Evolutionary conservation across 2,888 invertebrate genomes (phyloP).

Genomic region (Drosophila tripunctata): DNA sequence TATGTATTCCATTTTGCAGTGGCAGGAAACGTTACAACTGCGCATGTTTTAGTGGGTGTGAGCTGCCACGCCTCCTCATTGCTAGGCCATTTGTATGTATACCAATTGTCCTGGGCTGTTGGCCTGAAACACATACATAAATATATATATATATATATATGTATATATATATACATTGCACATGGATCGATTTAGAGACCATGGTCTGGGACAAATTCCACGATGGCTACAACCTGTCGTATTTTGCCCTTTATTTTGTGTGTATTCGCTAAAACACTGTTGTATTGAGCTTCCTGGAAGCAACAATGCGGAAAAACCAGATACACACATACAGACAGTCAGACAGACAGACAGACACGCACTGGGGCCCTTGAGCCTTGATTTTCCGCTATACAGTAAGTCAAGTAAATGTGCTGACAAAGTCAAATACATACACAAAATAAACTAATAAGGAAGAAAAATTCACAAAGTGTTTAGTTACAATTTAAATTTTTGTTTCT

Average conservation of each 20-base stretch:
- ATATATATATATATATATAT: not conserved
- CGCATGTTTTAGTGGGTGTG: slow-evolving; percentile 44
- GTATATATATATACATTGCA: not conserved
- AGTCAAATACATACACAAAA: not conserved
- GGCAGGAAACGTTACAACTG: slow-evolving; percentile 49
- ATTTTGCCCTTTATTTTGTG: slow-evolving; percentile 48
- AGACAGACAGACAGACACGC: not conserved
- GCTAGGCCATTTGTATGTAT: slow-evolving; percentile 26
- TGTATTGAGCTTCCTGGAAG: slow-evolving; percentile 51
- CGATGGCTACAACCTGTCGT: slow-evolving; percentile 61
- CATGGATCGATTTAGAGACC: slow-evolving; percentile 67
- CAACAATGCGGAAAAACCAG: slow-evolving; percentile 48
- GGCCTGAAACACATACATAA: slow-evolving; percentile 34
- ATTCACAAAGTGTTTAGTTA: no score
- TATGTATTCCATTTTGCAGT: slow-evolving; percentile 20
- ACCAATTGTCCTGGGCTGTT: slow-evolving; percentile 68
- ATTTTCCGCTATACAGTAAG: not conserved
- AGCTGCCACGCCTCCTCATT: slow-evolving; percentile 37
- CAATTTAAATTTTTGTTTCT: no score
- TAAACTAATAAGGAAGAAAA: not conserved
- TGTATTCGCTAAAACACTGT: slow-evolving; percentile 26
- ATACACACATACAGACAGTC: slow-evolving; percentile 26
- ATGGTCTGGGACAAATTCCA: slow-evolving; percentile 78
- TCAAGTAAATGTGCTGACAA: not conserved
- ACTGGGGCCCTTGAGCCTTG: not conserved